These are phyloP conservation scores for Campylomormyrus tamandua DNA, from an alignment of 2,113 vertebrate genomes.

Conservation along the genomic window DNA sequence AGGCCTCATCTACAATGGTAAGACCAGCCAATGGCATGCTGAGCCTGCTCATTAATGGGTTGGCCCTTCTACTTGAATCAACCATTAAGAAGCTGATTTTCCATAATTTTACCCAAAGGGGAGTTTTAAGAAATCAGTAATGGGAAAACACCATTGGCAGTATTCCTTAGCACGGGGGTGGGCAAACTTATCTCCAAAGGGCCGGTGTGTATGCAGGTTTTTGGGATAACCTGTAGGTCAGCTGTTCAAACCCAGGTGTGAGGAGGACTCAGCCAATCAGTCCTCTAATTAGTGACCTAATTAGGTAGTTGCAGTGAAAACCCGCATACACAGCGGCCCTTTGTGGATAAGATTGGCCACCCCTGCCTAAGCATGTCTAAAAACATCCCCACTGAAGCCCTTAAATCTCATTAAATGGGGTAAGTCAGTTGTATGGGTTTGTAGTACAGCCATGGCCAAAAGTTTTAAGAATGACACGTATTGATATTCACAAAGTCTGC, in stretches of 20 bases:
- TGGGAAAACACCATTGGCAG: neutral
- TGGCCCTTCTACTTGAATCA: neutral
- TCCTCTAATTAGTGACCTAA: no score
- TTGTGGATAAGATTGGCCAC: no score
- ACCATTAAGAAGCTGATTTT: neutral
- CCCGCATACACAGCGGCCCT: no score
- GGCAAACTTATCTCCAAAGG: no score
- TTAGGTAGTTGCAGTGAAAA: no score
- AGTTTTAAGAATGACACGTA: no score
- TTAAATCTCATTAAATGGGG: neutral
- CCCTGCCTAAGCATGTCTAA: neutral
- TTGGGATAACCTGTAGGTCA: no score
- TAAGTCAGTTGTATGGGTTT: neutral
- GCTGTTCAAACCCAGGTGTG: no score
- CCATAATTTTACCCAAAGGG: neutral
- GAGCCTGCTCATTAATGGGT: neutral
- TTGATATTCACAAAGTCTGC: no score
- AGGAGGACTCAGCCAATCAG: no score
- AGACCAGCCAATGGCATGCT: constrained; percentile 8
- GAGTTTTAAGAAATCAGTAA: neutral
- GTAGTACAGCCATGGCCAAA: neutral
- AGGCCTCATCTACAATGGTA: constrained; percentile 72
- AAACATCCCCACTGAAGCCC: neutral
- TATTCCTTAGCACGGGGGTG: neutral
- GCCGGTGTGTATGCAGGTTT: no score